A percentile compares a stretch with the other conserved stretches of the same genome.
Evolutionary conservation across 2,888 invertebrate species (phyloP).

Genomic region (Oegoconia quadripuncta): DNA sequence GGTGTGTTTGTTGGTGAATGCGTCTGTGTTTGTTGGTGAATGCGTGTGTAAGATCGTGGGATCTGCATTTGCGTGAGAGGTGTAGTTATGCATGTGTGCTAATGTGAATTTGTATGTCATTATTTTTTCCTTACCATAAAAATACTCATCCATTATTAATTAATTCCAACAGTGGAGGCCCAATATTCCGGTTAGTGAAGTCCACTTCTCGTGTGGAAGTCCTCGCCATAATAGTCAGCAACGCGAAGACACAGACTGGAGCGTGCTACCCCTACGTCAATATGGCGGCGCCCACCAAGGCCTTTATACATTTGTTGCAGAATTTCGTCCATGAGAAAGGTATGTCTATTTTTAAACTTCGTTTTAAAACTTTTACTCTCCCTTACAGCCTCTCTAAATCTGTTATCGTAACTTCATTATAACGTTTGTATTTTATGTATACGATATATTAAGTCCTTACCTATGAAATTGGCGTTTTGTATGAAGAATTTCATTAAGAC

Average conservation of each 20-base stretch:
- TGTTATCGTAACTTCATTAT: neutral
- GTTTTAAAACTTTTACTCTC: neutral
- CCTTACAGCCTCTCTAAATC: neutral
- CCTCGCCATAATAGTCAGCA: constrained; percentile 79
- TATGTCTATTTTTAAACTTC: constrained; percentile 24
- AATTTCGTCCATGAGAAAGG: constrained; percentile 69
- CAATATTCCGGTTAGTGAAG: constrained; percentile 68
- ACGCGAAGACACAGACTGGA: constrained; percentile 68
- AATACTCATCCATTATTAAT: too few species aligned
- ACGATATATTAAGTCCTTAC: neutral
- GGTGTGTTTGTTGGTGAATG: too few species aligned
- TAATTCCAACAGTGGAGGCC: constrained; percentile 78
- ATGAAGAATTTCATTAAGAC: too few species aligned
- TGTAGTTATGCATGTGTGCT: too few species aligned
- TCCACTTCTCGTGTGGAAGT: constrained; percentile 47
- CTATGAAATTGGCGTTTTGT: too few species aligned
- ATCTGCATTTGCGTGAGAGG: too few species aligned
- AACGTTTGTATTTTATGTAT: neutral
- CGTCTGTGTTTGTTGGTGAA: too few species aligned
- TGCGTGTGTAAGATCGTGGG: too few species aligned
- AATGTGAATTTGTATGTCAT: too few species aligned
- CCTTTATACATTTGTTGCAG: constrained; percentile 53
- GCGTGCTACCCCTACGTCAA: constrained; percentile 79
- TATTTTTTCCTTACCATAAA: too few species aligned
- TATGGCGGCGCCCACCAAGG: constrained; percentile 78